These are phyloP conservation scores for Agriotes lineatus DNA, from an alignment of 2,888 invertebrate genomes.

Conservation along the genomic window DNA sequence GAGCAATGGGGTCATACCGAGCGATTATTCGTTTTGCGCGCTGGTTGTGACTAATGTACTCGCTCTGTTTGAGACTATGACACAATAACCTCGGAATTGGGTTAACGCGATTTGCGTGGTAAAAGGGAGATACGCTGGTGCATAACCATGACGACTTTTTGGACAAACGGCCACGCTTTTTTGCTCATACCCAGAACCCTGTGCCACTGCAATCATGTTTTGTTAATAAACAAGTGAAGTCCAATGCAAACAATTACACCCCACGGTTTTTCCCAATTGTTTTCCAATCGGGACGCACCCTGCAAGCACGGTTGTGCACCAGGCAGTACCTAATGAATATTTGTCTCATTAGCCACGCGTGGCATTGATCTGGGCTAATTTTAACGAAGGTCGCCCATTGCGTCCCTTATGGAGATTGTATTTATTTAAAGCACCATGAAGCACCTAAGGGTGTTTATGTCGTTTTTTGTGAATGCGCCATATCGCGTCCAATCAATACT, in stretches of 20 bases:
- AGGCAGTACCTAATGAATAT: background rate
- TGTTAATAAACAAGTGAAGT: too few relatives aligned
- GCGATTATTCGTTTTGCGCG: conserved; percentile 8
- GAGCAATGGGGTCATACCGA: conserved; percentile 21
- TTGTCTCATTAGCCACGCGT: background rate
- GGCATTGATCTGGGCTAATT: conserved; percentile 14
- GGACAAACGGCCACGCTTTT: too few relatives aligned
- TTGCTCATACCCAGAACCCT: too few relatives aligned
- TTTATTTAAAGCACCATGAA: too few relatives aligned
- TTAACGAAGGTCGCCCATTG: too few relatives aligned
- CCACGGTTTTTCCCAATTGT: too few relatives aligned
- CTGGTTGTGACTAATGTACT: conserved; percentile 29
- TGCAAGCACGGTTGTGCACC: too few relatives aligned
- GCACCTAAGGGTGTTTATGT: background rate
- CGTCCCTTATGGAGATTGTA: too few relatives aligned
- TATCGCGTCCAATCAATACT: conserved; percentile 34
- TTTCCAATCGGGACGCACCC: too few relatives aligned
- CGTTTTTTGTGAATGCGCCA: conserved; percentile 39
- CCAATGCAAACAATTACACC: too few relatives aligned
- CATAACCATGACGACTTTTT: background rate
- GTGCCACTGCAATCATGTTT: too few relatives aligned
- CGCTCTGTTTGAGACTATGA: conserved; percentile 36
- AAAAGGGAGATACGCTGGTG: background rate
- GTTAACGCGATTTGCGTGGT: conserved; percentile 14
- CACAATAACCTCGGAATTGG: conserved; percentile 23